Conservation (phyloP, 2,797 vertebrate genomes). For the Periophthalmus magnuspinnatus region DNA sequence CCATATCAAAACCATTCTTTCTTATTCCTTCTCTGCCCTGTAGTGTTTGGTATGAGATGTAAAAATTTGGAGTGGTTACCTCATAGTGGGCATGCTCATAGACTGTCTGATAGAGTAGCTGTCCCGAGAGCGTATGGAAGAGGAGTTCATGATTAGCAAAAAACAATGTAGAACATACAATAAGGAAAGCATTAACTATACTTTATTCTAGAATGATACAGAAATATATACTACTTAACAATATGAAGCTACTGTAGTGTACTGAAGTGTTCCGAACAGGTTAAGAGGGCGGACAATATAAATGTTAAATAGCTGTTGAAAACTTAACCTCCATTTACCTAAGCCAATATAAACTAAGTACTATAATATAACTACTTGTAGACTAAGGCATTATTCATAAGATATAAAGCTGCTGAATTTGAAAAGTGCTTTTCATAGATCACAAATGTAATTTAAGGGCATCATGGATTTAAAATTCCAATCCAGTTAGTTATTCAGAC, state of each 20-base stretch:
- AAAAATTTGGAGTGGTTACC: slow-evolving; percentile 78
- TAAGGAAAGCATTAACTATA: neutral
- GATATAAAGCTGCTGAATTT: no score
- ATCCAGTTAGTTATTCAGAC: neutral
- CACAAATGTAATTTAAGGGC: neutral
- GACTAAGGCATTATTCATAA: no score
- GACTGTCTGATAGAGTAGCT: slow-evolving; percentile 96
- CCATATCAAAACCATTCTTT: neutral
- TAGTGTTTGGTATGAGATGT: neutral
- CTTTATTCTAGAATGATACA: neutral
- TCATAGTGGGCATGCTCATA: slow-evolving; percentile 98
- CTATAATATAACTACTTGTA: no score
- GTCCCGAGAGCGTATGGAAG: slow-evolving; percentile 77
- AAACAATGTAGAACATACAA: slow-evolving; percentile 3
- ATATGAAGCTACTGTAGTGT: neutral
- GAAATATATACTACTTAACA: neutral
- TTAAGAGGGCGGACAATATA: no score
- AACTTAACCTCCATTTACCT: neutral
- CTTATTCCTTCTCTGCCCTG: neutral
- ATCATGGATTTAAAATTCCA: neutral
- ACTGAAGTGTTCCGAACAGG: neutral
- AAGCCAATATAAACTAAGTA: neutral
- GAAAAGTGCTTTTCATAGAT: neutral
- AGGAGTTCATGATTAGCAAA: slow-evolving; percentile 70
- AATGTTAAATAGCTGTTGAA: neutral